A percentile compares a stretch with the other conserved stretches of the same genome.
Evolutionary conservation across 2,797 vertebrate genomes (phyloP).

Genomic region (Crocodylus rhombifer): DNA sequence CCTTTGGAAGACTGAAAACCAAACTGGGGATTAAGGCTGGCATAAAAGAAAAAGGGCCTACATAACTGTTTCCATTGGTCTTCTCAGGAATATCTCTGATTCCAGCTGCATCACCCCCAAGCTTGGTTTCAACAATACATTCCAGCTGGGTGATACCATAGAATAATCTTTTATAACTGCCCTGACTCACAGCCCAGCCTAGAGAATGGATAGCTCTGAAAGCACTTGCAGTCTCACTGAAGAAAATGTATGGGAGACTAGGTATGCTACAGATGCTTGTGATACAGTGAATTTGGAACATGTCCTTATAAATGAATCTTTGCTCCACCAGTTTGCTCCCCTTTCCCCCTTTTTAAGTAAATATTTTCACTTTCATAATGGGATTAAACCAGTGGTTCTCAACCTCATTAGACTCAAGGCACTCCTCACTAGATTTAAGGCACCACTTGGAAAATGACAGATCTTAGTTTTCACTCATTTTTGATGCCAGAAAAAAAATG

Average conservation of each 20-base stretch:
- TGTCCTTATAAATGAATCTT: neutral
- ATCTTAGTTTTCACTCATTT: no score
- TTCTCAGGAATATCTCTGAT: neutral
- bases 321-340: neutral
- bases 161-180: neutral
- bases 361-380: neutral
- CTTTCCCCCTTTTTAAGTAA: neutral
- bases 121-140: neutral
- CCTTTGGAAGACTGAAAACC: neutral
- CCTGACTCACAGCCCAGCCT: neutral
- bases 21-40: neutral
- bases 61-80: neutral
- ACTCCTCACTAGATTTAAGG: no score
- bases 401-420: no score
- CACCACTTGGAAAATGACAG: no score
- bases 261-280: neutral
- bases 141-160: neutral
- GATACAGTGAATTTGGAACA: neutral
- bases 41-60: neutral
- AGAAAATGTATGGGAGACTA: neutral
- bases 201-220: neutral
- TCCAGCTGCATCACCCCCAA: neutral
- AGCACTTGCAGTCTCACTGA: neutral
- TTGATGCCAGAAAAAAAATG: no score
- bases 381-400: neutral